Conservation (phyloP, 1,140 invertebrate genomes). For the Matsumurasca onukii region DNA sequence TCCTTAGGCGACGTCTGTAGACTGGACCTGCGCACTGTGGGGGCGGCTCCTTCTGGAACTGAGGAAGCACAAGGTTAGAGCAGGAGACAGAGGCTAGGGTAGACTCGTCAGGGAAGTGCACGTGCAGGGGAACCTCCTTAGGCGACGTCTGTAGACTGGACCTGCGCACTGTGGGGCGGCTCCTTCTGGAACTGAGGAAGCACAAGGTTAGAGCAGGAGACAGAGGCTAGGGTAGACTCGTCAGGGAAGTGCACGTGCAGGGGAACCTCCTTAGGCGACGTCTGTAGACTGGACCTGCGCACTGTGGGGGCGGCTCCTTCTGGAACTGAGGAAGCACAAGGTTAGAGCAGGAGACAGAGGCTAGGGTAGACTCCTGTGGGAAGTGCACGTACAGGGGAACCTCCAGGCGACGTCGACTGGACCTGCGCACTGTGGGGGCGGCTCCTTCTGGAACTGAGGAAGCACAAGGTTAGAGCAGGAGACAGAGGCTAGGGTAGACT, state of each 20-base stretch:
- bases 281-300: constrained; percentile 17
- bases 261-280: constrained; percentile 18
- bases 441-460: constrained; percentile 15
- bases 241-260: constrained; percentile 30
- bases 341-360: constrained; percentile 1
- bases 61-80: neutral
- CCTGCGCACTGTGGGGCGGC: constrained; percentile 5
- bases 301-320: constrained; percentile 13
- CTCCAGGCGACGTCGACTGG: constrained; percentile 16
- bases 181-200: constrained; percentile 11
- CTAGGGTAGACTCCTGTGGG: constrained; percentile 20
- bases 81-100: constrained; percentile 8
- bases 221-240: constrained; percentile 15
- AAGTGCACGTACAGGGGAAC: constrained; percentile 31
- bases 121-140: constrained; percentile 28
- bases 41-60: constrained; percentile 18
- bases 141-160: constrained; percentile 16
- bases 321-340: neutral
- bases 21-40: constrained; percentile 18
- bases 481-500: constrained; percentile 15
- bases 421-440: constrained; percentile 8
- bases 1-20: constrained; percentile 11
- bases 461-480: neutral
- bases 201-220: neutral
- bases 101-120: constrained; percentile 28